Evolutionary conservation across 2,888 invertebrate species (phyloP), one percentile per base, ranked within the genome.

Genomic region (Stenodema calcarata): DNA sequence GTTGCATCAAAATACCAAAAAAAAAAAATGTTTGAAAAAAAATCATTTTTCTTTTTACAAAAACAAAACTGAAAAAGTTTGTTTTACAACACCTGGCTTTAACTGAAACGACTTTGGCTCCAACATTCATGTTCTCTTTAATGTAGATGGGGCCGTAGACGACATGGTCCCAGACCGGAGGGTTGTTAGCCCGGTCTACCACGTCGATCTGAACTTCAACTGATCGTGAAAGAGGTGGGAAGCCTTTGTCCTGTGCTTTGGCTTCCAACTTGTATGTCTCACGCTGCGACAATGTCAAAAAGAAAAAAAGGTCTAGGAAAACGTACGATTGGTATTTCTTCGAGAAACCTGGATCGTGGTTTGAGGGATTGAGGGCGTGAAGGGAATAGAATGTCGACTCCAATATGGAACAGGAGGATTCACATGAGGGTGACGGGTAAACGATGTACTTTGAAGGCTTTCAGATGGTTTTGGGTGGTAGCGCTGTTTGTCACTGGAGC

Each of bases 141-240:
- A 97, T 96, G 95, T 95, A 96, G 95, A 97, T 96, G 92, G 98
- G 98, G 92, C 98, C 98, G 94, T 98, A 98, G 93, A 97, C 96
- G 92, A 95, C 95, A 94, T 97, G 96, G 94, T 97, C 98, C 98
- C 97, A 98, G 92, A 96, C 96, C 93, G 97, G 98, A 93, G 96
- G 98, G 95, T 97, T 98, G 95, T 97, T 98, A 91, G 96, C 98
- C 93, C 96, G 95, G 94, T 97, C 98, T 94, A 98, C 98, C 93
- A 98, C 98, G 94, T 97, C 97, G 93, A 99, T 98, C 94, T 97
- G 97, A 93, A 99, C 98, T 93, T 97, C 97, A 93, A 98, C 98
- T 92, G 96, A 96, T 93, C 98, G 95, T 93, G 97, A 96, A 93
- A 98, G 95, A 93, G 97, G 95, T 92, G 97, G 97, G 93, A 94